Percentiles rank a stretch among this genome's conserved stretches.
phyloP scores from a whole-genome alignment of 2,888 invertebrate species.

The Neoaliturus tenellus region DNA sequence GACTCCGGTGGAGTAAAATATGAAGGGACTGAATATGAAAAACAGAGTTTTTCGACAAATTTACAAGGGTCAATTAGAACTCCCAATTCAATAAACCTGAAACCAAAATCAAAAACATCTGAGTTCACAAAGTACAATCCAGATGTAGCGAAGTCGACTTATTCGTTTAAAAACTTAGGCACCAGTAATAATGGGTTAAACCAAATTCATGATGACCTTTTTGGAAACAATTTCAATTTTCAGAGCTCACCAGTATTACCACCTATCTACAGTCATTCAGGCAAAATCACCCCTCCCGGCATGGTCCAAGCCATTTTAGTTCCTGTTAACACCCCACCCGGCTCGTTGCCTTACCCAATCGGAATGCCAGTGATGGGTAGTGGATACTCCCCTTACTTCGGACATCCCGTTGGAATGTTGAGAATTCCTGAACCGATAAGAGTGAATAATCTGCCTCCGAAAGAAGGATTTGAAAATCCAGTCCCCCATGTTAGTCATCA shows the following conservation, averaged over 20 bases:
- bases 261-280: neutral
- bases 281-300: neutral
- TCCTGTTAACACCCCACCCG: conserved; percentile 20
- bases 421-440: neutral
- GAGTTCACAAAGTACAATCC: neutral
- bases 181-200: neutral
- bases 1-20: neutral
- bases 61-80: neutral
- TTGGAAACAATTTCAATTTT: neutral
- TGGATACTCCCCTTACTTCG: conserved; percentile 21
- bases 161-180: neutral
- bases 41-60: neutral
- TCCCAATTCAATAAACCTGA: neutral
- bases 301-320: conserved; percentile 41
- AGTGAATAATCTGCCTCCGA: neutral
- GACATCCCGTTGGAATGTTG: conserved; percentile 33
- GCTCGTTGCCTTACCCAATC: neutral
- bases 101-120: neutral
- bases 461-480: neutral
- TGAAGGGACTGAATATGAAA: neutral
- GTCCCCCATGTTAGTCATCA: too few species aligned
- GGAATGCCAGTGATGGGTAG: neutral
- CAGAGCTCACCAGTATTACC: neutral
- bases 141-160: neutral
- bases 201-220: neutral